phyloP scores from a whole-genome alignment of 2,797 vertebrate species.

The Craterocephalus amniculus region DNA sequence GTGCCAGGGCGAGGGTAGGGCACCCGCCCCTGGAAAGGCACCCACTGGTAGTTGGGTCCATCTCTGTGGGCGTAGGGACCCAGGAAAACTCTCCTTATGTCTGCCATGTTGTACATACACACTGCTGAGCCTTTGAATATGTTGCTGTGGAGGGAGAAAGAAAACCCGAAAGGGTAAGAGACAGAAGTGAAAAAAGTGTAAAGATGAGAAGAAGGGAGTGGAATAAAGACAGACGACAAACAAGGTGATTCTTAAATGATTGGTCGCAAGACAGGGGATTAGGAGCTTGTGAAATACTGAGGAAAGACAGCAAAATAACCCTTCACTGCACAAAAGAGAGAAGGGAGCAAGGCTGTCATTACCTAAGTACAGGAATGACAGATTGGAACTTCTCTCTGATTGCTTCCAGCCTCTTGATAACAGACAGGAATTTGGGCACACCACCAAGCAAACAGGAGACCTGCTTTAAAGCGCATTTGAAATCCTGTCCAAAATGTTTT shows the following conservation, averaged over 20 bases:
- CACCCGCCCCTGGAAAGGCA: constrained; percentile 95
- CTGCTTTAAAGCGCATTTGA: constrained; percentile 61
- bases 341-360: constrained; percentile 66
- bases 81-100: constrained; percentile 95
- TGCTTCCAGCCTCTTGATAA: constrained; percentile 76
- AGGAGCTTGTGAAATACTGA: constrained; percentile 61
- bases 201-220: constrained; percentile 11
- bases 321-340: constrained; percentile 68
- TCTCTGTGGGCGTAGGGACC: constrained; percentile 97
- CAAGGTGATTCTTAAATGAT: constrained; percentile 53
- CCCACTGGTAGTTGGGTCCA: constrained; percentile 98
- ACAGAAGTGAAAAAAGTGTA: background rate
- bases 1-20: constrained; percentile 98
- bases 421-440: constrained; percentile 78
- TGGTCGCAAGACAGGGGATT: constrained; percentile 59
- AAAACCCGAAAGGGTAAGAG: background rate
- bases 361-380: constrained; percentile 72
- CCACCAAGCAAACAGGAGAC: constrained; percentile 68
- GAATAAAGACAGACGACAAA: constrained; percentile 40
- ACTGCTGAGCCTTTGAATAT: constrained; percentile 98
- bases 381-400: constrained; percentile 73
- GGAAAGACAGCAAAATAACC: constrained; percentile 74
- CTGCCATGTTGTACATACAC: constrained; percentile 98
- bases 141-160: constrained; percentile 82
- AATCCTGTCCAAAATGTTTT: constrained; percentile 57